Base-by-base conservation (phyloP, 2,113 vertebrate species). In the Microtus pennsylvanicus region DNA sequence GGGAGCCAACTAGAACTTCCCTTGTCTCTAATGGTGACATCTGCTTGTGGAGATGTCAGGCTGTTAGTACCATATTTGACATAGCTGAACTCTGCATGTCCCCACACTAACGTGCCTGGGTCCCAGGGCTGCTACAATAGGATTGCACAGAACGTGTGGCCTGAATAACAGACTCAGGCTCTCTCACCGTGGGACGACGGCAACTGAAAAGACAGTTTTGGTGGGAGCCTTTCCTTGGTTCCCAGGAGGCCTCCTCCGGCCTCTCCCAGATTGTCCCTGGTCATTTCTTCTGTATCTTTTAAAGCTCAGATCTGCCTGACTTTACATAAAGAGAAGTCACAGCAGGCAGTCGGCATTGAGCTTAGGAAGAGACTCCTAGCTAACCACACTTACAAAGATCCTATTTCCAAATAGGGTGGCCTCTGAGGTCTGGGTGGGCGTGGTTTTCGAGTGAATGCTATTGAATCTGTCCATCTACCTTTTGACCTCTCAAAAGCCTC, bases 331-430 rank as follows among this genome's bases (percentile, higher is more conserved):
- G 7, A 58, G 21, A n/a, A 74, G 69, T 30, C 28, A 38, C 7
- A 67, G 69, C 45, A n/a, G 88, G 80, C 58, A 52, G 11, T 9
- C n/a, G 6, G 35, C 11, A 35, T 17, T 30, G 21, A 74, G 69
- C 21, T 61, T 38, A 61, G 81, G 42, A 65, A 30, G 70, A 83
- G 74, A 94, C 76, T 85, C 38, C 45, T 81, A 70, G 65, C 16
- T 33, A 81, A 22, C 67, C 30, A 77, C 9, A 45, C 70, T 45
- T 94, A 17, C 77, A 52, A 78, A 86, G 92, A 67, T n/a, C 21
- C 55, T 91, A 19, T 93, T 89, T 69, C 90, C 61, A 96, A 91
- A 78, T 28, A 87, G 78, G 52, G 8, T 52, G 33, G 3, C 21
- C 76, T 58, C 61, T 67, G 22, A 78, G 45, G 33, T 14, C 90